phyloP scores from a whole-genome alignment of 2,113 vertebrate genomes.

The Myodes glareolus region DNA sequence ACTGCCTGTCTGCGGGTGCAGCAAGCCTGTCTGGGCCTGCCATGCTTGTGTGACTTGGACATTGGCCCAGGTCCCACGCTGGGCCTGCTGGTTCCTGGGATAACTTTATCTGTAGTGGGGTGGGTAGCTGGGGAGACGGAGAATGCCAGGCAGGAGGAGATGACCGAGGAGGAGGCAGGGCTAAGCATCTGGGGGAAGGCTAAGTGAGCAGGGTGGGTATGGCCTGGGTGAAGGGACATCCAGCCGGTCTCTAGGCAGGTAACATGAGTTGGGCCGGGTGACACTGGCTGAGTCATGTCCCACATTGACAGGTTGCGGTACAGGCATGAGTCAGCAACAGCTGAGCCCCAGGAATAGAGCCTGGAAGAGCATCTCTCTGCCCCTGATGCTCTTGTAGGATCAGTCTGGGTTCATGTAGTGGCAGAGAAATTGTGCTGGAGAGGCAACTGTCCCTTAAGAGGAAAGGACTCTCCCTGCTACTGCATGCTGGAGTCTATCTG shows the following conservation, averaged over 20 bases:
- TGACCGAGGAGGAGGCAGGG: neutral
- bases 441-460: neutral
- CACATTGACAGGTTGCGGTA: rapidly evolving
- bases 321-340: neutral
- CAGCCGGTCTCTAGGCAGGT: neutral
- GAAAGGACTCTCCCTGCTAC: neutral
- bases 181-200: neutral
- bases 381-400: neutral
- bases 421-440: neutral
- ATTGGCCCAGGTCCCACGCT: neutral
- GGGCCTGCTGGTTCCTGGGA: neutral
- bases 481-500: neutral
- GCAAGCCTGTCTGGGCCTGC: neutral
- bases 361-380: neutral
- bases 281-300: neutral
- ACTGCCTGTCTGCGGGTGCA: neutral
- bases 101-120: neutral
- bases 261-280: neutral
- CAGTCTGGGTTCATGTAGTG: neutral
- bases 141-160: neutral
- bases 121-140: neutral
- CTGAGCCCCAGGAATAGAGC: conserved; percentile 22
- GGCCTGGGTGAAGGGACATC: neutral
- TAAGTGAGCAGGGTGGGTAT: neutral
- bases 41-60: neutral